Evolutionary conservation across 2,113 vertebrate species (phyloP), one percentile per base, ranked within the genome.

Genomic region (Pelobates fuscus): DNA sequence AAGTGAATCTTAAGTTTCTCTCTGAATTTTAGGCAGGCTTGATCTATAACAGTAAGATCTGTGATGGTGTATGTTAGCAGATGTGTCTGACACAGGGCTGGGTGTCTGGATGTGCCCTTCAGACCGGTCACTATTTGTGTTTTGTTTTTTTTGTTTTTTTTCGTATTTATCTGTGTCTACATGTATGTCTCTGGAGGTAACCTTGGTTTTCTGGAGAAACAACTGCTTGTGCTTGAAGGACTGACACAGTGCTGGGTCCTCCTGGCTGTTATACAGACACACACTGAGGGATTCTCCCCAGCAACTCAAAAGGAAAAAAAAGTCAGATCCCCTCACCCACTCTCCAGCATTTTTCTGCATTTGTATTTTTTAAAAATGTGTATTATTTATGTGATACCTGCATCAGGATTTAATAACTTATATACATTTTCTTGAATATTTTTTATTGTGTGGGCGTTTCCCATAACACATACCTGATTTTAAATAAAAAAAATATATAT

Each of bases 1-100:
- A 41, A 70, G 27, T 30, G 68, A 27, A 73, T 60, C 46, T 67
- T 41, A 69, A 77, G 55, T 71, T 70, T 49, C 29, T 55, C 10
- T 43, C 57, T 60, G 23, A 52, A 54, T 78, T 49, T 71, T 62
- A 37, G 55, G 30, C 68, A 44, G 43, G 52, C 41, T 66, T 27
- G 32, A 44, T 44, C 14, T 59, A 29, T 21, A n/a, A 15, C 29
- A 59, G 72, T n/a, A 46, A 30, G 54, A 58, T 74, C 15, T 60
- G 20, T 61, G 41, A 46, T 10, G 18, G 26, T 60, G 57, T 71
- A 23, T 71, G 55, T 17, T 63, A 24, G 27, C 58, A 49, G 27
- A 71, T 63, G 8, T 18, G 18, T 24, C 37, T 71, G 43, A 62
- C n/a, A 17, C 17, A 52, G 58, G 44, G 24, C 27, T 2, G 17